These are phyloP conservation scores for Pseudococcus longispinus DNA, from an alignment of 2,888 invertebrate genomes.

Conservation along the genomic window DNA sequence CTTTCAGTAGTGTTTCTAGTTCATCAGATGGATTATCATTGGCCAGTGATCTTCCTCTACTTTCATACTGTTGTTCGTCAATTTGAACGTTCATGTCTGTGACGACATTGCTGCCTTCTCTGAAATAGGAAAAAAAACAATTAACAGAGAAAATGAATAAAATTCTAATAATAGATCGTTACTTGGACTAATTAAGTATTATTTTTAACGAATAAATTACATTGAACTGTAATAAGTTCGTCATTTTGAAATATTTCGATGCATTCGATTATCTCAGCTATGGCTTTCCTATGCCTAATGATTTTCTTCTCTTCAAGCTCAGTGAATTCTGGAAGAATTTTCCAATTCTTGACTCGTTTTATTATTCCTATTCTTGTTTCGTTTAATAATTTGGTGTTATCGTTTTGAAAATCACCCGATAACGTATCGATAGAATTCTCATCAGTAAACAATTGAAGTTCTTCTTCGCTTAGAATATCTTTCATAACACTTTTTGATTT, in stretches of 20 bases:
- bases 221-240: not conserved
- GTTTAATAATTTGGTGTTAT: not conserved
- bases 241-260: slow-evolving; percentile 14
- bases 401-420: not conserved
- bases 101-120: slow-evolving; percentile 73
- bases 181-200: no score
- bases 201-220: not conserved
- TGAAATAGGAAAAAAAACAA: slow-evolving; percentile 60
- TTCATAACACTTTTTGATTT: not conserved
- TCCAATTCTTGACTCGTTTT: slow-evolving; percentile 3
- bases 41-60: slow-evolving; percentile 63
- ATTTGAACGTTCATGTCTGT: slow-evolving; percentile 79
- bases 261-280: slow-evolving; percentile 42
- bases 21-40: slow-evolving; percentile 61
- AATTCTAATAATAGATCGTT: no score
- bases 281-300: slow-evolving; percentile 18
- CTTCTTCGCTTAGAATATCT: not conserved
- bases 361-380: not conserved
- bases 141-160: not conserved
- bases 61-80: slow-evolving; percentile 74
- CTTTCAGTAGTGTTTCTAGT: slow-evolving; percentile 70
- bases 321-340: not conserved
- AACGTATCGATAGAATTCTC: not conserved
- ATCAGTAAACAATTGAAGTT: not conserved
- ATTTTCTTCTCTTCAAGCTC: slow-evolving; percentile 22